phyloP scores from a whole-genome alignment of 2,113 vertebrate genomes.

The Alligator mississippiensis region DNA sequence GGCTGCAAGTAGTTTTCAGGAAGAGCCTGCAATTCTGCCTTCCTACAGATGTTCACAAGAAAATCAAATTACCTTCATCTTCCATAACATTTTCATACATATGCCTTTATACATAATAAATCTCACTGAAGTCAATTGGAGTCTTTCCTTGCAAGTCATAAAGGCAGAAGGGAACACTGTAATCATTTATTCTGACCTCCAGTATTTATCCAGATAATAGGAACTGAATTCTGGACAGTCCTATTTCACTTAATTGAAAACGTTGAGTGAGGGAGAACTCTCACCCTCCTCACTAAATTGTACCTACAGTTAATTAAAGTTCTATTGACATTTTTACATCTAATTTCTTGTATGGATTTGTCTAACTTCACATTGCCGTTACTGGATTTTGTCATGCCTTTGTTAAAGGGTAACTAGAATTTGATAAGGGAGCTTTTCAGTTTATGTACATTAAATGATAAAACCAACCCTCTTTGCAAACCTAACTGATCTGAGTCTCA shows the following conservation, averaged over 20 bases:
- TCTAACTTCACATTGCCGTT: not conserved
- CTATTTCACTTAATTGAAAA: no score
- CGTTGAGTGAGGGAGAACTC: not conserved
- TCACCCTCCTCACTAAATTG: not conserved
- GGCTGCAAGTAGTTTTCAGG: no score
- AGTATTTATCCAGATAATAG: not conserved
- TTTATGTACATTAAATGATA: no score
- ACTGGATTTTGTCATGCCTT: not conserved
- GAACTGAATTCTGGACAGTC: no score
- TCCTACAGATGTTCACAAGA: not conserved
- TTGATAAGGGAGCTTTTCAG: no score
- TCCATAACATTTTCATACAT: no score
- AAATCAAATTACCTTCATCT: not conserved
- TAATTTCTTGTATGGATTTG: not conserved
- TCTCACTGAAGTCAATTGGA: not conserved
- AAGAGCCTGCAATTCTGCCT: not conserved
- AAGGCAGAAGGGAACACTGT: not conserved
- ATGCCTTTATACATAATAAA: not conserved
- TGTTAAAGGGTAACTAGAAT: not conserved
- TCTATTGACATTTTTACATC: not conserved
- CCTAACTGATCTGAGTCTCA: not conserved
- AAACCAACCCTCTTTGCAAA: not conserved
- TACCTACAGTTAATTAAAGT: not conserved
- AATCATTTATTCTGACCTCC: not conserved
- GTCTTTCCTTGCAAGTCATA: not conserved